These are phyloP conservation scores for Anguilla anguilla DNA, from an alignment of 2,797 vertebrate genomes.

Conservation along the genomic window DNA sequence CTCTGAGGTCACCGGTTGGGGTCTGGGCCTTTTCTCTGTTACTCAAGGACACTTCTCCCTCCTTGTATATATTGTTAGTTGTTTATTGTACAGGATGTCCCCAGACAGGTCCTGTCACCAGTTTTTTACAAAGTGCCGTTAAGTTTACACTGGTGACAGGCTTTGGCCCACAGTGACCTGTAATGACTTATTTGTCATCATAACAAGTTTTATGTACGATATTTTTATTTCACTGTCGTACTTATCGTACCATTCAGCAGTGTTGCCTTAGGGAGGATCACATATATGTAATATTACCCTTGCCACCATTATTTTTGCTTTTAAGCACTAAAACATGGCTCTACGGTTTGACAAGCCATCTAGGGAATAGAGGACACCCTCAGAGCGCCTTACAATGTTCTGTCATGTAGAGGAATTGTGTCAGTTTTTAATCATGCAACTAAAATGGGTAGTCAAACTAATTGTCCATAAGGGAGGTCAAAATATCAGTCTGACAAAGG, in stretches of 20 bases:
- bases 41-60: slow-evolving; percentile 37
- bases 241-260: background rate
- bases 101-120: slow-evolving; percentile 11
- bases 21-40: slow-evolving; percentile 44
- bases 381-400: background rate
- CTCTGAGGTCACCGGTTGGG: slow-evolving; percentile 60
- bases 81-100: slow-evolving; percentile 29
- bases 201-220: slow-evolving; percentile 8
- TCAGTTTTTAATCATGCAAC: background rate
- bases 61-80: slow-evolving; percentile 27
- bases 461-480: background rate
- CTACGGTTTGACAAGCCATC: background rate
- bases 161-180: slow-evolving; percentile 17
- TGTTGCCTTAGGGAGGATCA: background rate
- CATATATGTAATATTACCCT: background rate
- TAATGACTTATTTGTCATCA: slow-evolving; percentile 16
- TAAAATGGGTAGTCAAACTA: background rate
- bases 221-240: slow-evolving; percentile 4
- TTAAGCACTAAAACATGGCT: background rate
- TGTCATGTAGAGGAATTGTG: background rate
- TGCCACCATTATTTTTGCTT: background rate
- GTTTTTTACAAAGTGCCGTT: slow-evolving; percentile 28
- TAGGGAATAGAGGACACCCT: background rate
- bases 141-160: slow-evolving; percentile 32
- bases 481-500: background rate